A percentile compares a stretch with the other conserved stretches of the same genome.
Conservation (phyloP, 2,888 invertebrate genomes). For the Dendrolimus pini region DNA sequence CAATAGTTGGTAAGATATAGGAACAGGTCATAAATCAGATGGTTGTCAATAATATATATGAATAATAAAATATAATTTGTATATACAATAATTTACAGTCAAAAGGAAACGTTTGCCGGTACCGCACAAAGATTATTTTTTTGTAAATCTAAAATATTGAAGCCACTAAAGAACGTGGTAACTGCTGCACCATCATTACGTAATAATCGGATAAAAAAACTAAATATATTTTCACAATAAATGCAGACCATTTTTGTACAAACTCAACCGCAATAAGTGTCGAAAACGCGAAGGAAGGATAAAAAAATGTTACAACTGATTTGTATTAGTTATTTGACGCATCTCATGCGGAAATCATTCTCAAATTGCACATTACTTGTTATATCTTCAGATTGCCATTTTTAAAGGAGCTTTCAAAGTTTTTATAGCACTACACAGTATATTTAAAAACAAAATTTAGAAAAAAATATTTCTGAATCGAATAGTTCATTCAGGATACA, state of each 20-base stretch:
- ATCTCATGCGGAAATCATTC: slow-evolving; percentile 70
- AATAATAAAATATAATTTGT: not conserved
- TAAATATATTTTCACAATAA: slow-evolving; percentile 22
- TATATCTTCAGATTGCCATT: slow-evolving; percentile 52
- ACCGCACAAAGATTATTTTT: slow-evolving; percentile 26
- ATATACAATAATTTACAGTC: slow-evolving; percentile 10
- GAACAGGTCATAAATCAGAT: too few species aligned
- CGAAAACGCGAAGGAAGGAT: slow-evolving; percentile 38
- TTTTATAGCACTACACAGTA: too few species aligned
- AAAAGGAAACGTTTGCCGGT: slow-evolving; percentile 24
- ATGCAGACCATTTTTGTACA: slow-evolving; percentile 24
- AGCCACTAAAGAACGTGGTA: slow-evolving; percentile 37
- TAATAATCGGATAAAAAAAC: slow-evolving; percentile 27
- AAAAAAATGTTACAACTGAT: slow-evolving; percentile 50
- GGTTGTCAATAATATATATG: too few species aligned
- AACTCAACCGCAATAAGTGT: slow-evolving; percentile 40
- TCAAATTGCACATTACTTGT: slow-evolving; percentile 66
- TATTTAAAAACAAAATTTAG: too few species aligned
- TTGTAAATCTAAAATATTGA: slow-evolving; percentile 19
- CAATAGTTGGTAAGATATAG: too few species aligned
- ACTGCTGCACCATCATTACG: slow-evolving; percentile 31
- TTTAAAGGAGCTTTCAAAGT: slow-evolving; percentile 4
- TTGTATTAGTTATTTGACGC: slow-evolving; percentile 54
- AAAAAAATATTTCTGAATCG: too few species aligned
- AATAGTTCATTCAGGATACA: too few species aligned